Percentiles rank a stretch among this genome's conserved stretches.
Conservation (phyloP, 2,888 invertebrate genomes). For the Heliconius erato region DNA sequence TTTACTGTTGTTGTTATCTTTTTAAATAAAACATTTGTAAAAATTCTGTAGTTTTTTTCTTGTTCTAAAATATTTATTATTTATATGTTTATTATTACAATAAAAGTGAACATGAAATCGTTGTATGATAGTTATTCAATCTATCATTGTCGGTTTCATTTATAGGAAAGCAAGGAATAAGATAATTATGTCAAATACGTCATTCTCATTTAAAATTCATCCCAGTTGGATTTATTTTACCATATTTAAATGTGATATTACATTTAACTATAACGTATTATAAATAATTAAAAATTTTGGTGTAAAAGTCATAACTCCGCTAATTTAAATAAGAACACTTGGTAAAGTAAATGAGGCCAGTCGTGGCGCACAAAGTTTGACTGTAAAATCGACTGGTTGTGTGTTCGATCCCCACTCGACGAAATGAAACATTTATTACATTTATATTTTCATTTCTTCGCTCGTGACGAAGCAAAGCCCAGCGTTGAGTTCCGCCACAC, state of each 20-base stretch:
- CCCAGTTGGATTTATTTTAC: not conserved
- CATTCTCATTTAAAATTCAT: conserved; percentile 19
- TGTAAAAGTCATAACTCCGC: not conserved
- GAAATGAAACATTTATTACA: too few species aligned
- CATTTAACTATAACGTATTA: not conserved
- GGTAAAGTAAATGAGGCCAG: too few species aligned
- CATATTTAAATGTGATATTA: not conserved
- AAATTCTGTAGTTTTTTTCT: not conserved
- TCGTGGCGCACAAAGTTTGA: too few species aligned
- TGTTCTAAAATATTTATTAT: too few species aligned
- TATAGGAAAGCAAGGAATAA: conserved; percentile 58
- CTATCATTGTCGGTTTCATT: too few species aligned
- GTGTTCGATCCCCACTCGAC: too few species aligned
- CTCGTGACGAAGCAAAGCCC: too few species aligned
- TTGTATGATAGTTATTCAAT: conserved; percentile 66
- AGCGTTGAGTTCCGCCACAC: too few species aligned
- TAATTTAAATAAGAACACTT: conserved; percentile 3
- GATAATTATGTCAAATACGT: conserved; percentile 25
- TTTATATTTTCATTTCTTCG: too few species aligned
- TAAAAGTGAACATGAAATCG: conserved; percentile 10
- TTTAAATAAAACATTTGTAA: conserved; percentile 49
- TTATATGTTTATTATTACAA: not conserved
- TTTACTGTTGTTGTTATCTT: conserved; percentile 67
- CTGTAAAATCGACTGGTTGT: too few species aligned
- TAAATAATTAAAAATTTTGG: not conserved